Base-by-base conservation (phyloP, 2,113 vertebrate genomes). In the Pygoscelis antarcticus region DNA sequence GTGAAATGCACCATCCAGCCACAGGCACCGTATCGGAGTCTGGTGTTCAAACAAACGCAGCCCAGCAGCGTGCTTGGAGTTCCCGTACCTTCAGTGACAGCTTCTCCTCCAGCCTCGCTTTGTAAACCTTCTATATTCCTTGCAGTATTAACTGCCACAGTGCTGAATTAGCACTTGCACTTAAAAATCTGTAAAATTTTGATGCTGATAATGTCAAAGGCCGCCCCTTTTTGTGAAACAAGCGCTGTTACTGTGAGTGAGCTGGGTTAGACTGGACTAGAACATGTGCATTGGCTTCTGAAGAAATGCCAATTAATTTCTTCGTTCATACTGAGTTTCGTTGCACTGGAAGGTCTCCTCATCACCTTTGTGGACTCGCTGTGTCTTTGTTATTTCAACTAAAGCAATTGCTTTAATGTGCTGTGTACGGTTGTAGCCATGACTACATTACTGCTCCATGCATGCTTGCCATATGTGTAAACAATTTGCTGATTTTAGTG, bases 401-500 rank as follows among this genome's bases (percentile, higher is more conserved):
- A 7, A 57, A 90, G 82, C 88, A 83, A 16, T 94, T 77, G 87
- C 92, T 83, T 94, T 89, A 68, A 83, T 87, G 95, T 92, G 89
- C 82, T 42, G 49, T 46, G 80, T 62, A 65, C 25, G 52, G 92
- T 58, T 94, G 93, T 92, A 90, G 69, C 91, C 64, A 36, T 82
- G 83, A 22, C 88, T 76, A 82, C 91, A 7, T 87, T 84, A 74
- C 93, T 10, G 47, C 90, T 95, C 96, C 82, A 23, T 94, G 79
- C 11, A 4, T 95, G 92, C 85, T 83, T 34, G 20, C 96, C 96
- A 96, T 94, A 83, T 97, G 97, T 97, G 96, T 95, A 97, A 97
- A 97, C 93, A 95, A 6, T 83, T 96, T 94, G 93, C 96, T 97
- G 95, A 75, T 96, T 93, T 85, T 94, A 91, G 36, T 94, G 90